A percentile compares a stretch with the other conserved stretches of the same genome.
phyloP scores from a whole-genome alignment of 1,140 invertebrate genomes.

The Eriocheir sinensis region DNA sequence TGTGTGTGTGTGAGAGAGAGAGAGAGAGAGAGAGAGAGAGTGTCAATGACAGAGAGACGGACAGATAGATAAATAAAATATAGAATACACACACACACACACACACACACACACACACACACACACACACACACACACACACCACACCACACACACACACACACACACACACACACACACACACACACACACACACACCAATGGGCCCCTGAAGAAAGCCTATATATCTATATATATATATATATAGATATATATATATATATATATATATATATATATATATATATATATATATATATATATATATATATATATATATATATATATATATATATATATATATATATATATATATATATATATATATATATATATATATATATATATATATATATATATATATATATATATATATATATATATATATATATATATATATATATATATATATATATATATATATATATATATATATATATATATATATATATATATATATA shows the following conservation, averaged over 20 bases:
- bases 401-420: neutral
- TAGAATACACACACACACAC: too few relatives aligned
- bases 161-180: too few relatives aligned
- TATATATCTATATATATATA: too few relatives aligned
- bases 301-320: neutral
- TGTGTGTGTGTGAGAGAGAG: neutral
- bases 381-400: neutral
- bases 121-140: too few relatives aligned
- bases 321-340: neutral
- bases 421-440: neutral
- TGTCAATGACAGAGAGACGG: too few relatives aligned
- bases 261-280: neutral
- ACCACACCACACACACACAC: too few relatives aligned
- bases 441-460: neutral
- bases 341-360: neutral
- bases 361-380: constrained; percentile 27
- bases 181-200: too few relatives aligned
- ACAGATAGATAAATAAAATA: too few relatives aligned
- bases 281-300: neutral
- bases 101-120: too few relatives aligned
- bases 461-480: neutral
- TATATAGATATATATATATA: too few relatives aligned
- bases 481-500: neutral
- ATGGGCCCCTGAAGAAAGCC: too few relatives aligned
- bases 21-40: too few relatives aligned